Evolutionary conservation across 2,113 vertebrate genomes (phyloP).

Genomic region (Aplodontia rufa): DNA sequence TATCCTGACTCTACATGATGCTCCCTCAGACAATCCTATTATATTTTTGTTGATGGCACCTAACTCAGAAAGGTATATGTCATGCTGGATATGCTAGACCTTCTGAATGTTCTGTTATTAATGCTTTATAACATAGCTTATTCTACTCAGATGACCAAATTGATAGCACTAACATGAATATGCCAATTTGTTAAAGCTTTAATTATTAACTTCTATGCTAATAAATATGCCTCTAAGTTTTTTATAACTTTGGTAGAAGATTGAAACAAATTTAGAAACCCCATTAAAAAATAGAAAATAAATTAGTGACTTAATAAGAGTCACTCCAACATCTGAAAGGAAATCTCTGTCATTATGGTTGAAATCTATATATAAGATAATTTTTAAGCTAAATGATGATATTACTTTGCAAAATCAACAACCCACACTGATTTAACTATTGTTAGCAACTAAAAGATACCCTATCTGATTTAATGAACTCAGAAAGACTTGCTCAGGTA

Average conservation of each 20-base stretch:
- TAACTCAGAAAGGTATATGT: background rate
- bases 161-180: background rate
- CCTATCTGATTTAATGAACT: background rate
- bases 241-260: background rate
- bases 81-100: background rate
- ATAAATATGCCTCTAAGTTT: background rate
- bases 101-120: background rate
- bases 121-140: background rate
- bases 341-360: background rate
- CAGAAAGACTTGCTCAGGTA: background rate
- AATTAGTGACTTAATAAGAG: background rate
- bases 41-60: background rate
- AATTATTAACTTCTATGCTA: background rate
- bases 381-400: background rate
- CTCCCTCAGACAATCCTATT: background rate
- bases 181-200: background rate
- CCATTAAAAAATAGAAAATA: background rate
- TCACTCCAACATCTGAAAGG: background rate
- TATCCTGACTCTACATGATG: background rate
- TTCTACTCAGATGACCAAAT: background rate
- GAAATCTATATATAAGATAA: background rate
- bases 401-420: background rate
- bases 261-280: background rate
- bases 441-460: background rate
- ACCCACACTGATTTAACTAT: background rate